Conservation (phyloP, 2,113 vertebrate genomes). For the Cyprinodon brontotheroides region DNA sequence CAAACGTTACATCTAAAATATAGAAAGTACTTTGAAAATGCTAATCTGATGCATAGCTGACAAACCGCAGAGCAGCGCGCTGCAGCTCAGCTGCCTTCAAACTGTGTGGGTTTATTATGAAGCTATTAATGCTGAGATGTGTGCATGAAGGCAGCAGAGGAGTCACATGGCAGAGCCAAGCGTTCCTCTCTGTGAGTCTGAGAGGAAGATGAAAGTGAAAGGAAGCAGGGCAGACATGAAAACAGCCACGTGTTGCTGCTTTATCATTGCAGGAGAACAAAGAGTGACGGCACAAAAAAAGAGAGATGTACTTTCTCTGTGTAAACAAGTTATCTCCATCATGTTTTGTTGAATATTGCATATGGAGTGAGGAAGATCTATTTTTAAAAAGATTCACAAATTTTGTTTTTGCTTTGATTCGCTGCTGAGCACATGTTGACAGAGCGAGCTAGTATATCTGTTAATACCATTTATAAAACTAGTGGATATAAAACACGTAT, state of each 20-base stretch:
- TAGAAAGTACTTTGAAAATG: background rate
- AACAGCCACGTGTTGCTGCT: slow-evolving; percentile 21
- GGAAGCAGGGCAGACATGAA: slow-evolving; percentile 38
- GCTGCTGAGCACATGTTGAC: no score
- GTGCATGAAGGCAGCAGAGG: slow-evolving; percentile 33
- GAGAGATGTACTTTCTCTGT: background rate
- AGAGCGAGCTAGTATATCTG: no score
- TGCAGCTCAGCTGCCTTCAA: slow-evolving; percentile 31
- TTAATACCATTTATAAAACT: no score
- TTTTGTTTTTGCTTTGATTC: background rate
- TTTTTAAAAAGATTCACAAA: background rate
- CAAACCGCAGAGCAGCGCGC: slow-evolving; percentile 8
- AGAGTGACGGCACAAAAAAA: slow-evolving; percentile 6
- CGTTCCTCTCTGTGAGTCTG: slow-evolving; percentile 35
- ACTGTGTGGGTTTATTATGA: slow-evolving; percentile 50
- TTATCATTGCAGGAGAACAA: slow-evolving; percentile 18
- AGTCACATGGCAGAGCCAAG: slow-evolving; percentile 27
- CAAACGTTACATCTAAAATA: background rate
- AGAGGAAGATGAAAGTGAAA: slow-evolving; percentile 30
- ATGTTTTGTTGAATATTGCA: background rate
- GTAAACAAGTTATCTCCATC: background rate
- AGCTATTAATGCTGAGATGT: slow-evolving; percentile 44
- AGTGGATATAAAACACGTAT: no score
- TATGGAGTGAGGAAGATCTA: background rate
- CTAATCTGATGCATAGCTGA: background rate